Evolutionary conservation across 1,140 invertebrate genomes (phyloP), one percentile per base, ranked within the genome.

Genomic region (Drosophila obscura): DNA sequence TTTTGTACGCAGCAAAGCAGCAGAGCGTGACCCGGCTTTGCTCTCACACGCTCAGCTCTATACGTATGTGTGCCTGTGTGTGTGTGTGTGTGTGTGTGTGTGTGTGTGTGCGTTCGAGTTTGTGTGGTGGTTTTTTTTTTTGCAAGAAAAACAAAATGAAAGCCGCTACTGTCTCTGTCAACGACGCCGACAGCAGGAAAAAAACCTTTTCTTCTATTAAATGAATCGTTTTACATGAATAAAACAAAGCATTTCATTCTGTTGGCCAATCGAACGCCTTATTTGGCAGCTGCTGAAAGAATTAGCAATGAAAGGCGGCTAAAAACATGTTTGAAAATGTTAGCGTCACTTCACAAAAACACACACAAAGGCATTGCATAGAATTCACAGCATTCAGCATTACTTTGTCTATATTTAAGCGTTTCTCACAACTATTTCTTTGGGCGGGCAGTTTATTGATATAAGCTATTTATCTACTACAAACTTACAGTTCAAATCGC

Each of bases 91-190:
- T 3, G 4, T 13, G 11, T 62, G 35, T 52, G 44, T 60, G 62
- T 52, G 63, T 35, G 63, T 57, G 28, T 46, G 58, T 43, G 52
- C n/a, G 31, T 58, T 15, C 61, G 68, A 52, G 51, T 72, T 66
- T 51, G 62, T 78, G 82, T 82, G 78, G 83, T 88, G 75, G 82
- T 85, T 82, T 85, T 81, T 67, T 78, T 85, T 82, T 85, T 81
- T 67, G 83, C 79, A 88, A 79, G 84, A 82, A 88, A 80, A 88
- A 88, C 84, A 88, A 88, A 88, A 88, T 88, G 80, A 84, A 84
- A 78, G 80, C 81, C 80, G 72, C 35, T 39, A 13, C 67, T 72
- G 72, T 31, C 59, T 65, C 43, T 68, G 63, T 55, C 57, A 68
- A 26, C 51, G 80, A 88, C 83, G 79, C 75, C 61, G 66, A 75